These are phyloP conservation scores for Pseudorectes ferrugineus DNA, from an alignment of 2,113 vertebrate genomes.

Conservation along the genomic window DNA sequence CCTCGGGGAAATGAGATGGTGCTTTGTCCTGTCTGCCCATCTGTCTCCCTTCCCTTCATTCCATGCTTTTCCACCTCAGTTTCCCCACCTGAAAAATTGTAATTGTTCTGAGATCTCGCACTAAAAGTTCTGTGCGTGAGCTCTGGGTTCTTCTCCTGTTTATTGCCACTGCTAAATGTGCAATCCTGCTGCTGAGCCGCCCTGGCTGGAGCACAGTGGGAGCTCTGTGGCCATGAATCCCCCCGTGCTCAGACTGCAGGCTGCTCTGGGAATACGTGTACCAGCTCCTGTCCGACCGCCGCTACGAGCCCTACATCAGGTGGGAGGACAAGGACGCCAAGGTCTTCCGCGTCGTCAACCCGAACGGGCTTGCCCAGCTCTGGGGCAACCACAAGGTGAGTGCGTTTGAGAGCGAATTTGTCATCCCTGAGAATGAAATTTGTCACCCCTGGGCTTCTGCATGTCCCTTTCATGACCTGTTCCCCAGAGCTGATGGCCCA, in stretches of 20 bases:
- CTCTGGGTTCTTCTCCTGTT: accelerated
- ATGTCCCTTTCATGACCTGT: accelerated
- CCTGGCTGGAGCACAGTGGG: background rate
- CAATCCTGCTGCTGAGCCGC: background rate
- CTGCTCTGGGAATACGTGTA: slow-evolving; percentile 90
- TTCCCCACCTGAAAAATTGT: background rate
- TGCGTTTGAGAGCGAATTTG: accelerated
- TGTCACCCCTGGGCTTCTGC: background rate
- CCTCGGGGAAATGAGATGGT: background rate
- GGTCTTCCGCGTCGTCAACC: slow-evolving; percentile 84
- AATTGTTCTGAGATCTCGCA: background rate
- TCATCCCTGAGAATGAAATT: background rate
- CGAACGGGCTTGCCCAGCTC: slow-evolving; percentile 85
- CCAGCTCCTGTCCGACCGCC: slow-evolving; percentile 81
- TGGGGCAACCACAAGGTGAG: slow-evolving; percentile 94
- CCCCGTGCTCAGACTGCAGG: slow-evolving; percentile 76
- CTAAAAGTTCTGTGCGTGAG: accelerated
- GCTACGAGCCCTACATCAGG: slow-evolving; percentile 82
- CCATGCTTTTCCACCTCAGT: background rate
- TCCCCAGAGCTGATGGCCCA: background rate
- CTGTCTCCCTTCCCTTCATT: background rate
- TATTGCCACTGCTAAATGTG: accelerated
- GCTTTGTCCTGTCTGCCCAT: background rate
- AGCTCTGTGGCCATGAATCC: background rate
- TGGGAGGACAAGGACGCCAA: slow-evolving; percentile 84